Evolutionary conservation across 2,797 vertebrate species (phyloP).

Genomic region (Peromyscus aztecus): DNA sequence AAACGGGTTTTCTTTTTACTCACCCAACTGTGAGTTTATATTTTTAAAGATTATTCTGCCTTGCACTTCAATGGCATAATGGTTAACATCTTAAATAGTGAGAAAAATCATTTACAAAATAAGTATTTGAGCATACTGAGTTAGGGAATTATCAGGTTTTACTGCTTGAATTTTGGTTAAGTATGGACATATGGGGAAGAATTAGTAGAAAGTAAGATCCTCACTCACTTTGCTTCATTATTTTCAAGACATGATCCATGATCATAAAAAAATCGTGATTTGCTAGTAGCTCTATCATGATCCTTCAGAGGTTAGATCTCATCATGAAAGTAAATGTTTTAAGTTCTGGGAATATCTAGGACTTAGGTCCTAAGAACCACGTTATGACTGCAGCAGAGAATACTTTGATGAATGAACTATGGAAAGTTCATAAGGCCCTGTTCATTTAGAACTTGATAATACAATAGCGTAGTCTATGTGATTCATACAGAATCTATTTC

Average conservation of each 20-base stretch:
- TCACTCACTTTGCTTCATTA: background rate
- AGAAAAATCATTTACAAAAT: background rate
- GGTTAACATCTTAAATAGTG: background rate
- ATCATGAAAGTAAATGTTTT: background rate
- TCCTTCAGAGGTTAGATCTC: background rate
- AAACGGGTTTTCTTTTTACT: constrained; percentile 26
- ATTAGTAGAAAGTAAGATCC: background rate
- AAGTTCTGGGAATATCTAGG: background rate
- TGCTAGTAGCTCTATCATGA: background rate
- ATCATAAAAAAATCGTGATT: background rate
- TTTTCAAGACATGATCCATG: background rate
- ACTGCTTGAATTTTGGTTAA: background rate
- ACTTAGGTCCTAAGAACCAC: background rate
- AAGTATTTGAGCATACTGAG: background rate
- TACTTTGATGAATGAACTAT: background rate
- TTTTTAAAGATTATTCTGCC: background rate
- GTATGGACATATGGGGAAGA: background rate
- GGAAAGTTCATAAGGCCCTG: background rate
- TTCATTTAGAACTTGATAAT: background rate
- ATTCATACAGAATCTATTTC: background rate
- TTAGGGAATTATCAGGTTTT: background rate
- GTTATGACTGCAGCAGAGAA: background rate
- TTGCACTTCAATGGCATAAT: background rate
- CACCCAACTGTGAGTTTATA: background rate
- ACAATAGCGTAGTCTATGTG: background rate